phyloP scores from a whole-genome alignment of 2,888 invertebrate species.

The Cryptocephalus primarius region DNA sequence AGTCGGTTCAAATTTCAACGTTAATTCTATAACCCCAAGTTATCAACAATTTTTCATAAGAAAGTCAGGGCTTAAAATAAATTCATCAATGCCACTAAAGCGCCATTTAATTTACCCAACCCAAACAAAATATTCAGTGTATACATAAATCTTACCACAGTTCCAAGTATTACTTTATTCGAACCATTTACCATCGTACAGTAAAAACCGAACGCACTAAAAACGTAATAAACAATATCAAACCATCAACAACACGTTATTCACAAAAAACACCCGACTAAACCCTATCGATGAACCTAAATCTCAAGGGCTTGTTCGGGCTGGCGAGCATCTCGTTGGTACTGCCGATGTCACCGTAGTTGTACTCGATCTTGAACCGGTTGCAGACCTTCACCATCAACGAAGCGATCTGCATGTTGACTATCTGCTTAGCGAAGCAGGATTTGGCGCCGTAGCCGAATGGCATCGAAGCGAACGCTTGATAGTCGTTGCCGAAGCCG shows the following conservation, averaged over 20 bases:
- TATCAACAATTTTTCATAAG: too few relatives aligned
- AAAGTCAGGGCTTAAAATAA: too few relatives aligned
- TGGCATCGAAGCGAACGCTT: slow-evolving; percentile 49
- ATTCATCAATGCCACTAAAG: too few relatives aligned
- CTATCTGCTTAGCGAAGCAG: slow-evolving; percentile 50
- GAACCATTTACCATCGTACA: background rate
- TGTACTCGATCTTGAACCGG: slow-evolving; percentile 52
- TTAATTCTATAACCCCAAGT: too few relatives aligned
- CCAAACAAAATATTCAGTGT: too few relatives aligned
- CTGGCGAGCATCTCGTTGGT: slow-evolving; percentile 46
- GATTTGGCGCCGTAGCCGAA: slow-evolving; percentile 52
- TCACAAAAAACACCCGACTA: background rate
- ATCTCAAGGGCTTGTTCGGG: slow-evolving; percentile 49
- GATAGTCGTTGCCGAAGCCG: slow-evolving; percentile 19
- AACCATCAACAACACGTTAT: background rate
- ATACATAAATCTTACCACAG: too few relatives aligned
- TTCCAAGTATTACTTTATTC: too few relatives aligned
- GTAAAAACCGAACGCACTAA: background rate
- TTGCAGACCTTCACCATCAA: slow-evolving; percentile 48
- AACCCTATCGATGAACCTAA: slow-evolving; percentile 48
- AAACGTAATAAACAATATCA: background rate
- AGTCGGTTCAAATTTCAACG: too few relatives aligned
- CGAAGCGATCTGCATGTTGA: slow-evolving; percentile 47
- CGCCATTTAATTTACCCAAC: too few relatives aligned
- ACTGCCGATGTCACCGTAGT: slow-evolving; percentile 52